A percentile compares a stretch with the other conserved stretches of the same genome.
Conservation (phyloP, 2,888 invertebrate species). For the Pristionchus fissidentatus region DNA sequence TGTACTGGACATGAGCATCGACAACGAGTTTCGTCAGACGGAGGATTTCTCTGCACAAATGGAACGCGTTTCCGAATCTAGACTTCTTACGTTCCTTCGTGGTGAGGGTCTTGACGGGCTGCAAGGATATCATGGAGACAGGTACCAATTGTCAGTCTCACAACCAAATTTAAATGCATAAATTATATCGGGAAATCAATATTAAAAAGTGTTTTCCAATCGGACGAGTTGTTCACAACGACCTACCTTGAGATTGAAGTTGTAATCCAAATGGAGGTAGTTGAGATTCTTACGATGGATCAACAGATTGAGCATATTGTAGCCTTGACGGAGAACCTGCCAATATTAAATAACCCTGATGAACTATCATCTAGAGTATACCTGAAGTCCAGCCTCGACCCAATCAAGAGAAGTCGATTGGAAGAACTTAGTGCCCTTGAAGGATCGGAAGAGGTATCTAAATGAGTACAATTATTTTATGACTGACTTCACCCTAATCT, state of each 20-base stretch:
- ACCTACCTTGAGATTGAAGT: conserved; percentile 95
- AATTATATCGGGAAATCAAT: background rate
- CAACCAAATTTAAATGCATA: background rate
- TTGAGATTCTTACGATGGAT: conserved; percentile 99
- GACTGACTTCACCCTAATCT: background rate
- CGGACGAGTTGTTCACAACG: conserved; percentile 7
- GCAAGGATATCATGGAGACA: conserved; percentile 48
- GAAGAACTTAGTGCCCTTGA: conserved; percentile 99
- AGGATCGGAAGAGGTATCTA: conserved; percentile 95
- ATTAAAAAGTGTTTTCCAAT: background rate
- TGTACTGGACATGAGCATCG: conserved; percentile 98
- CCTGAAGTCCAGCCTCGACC: conserved; percentile 98
- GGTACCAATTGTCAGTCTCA: background rate
- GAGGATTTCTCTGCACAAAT: conserved; percentile 96
- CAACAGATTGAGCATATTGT: conserved; percentile 98
- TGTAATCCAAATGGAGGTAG: conserved; percentile 98
- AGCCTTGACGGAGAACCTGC: conserved; percentile 91
- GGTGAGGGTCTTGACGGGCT: conserved; percentile 96
- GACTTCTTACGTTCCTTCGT: conserved; percentile 99
- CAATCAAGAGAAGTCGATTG: conserved; percentile 99
- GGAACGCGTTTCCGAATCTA: conserved; percentile 87
- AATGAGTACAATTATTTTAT: conserved; percentile 24
- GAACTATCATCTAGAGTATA: conserved; percentile 43
- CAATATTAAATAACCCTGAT: background rate
- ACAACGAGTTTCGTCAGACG: conserved; percentile 98